A percentile compares a stretch with the other conserved stretches of the same genome.
These are phyloP conservation scores for Cathartes aura DNA, from an alignment of 2,113 vertebrate species.

Conservation along the genomic window DNA sequence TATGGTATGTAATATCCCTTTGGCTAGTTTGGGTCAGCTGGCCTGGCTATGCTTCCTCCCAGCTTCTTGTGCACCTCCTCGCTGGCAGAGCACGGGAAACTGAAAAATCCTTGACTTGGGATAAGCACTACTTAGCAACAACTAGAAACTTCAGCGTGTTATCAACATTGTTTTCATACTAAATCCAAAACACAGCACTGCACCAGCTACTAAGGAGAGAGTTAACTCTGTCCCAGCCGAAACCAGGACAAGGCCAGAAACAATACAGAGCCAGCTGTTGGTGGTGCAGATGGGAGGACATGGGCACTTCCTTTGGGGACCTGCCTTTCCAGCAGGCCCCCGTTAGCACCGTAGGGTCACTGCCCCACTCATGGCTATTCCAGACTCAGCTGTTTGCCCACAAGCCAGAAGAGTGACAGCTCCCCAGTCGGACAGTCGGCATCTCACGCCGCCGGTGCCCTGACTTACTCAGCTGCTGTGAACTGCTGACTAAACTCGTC, in stretches of 20 bases:
- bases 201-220: too few relatives aligned
- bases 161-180: too few relatives aligned
- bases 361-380: neutral
- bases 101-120: too few relatives aligned
- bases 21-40: too few relatives aligned
- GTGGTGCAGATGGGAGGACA: neutral
- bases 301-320: neutral
- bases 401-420: neutral
- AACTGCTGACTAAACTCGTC: neutral
- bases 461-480: neutral
- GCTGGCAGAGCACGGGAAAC: too few relatives aligned
- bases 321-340: neutral
- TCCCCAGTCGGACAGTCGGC: neutral
- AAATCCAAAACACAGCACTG: too few relatives aligned
- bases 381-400: neutral
- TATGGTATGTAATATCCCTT: too few relatives aligned
- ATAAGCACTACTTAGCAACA: too few relatives aligned
- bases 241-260: neutral
- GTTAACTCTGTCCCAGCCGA: too few relatives aligned
- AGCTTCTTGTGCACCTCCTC: too few relatives aligned
- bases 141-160: too few relatives aligned
- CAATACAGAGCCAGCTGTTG: neutral
- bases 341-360: fast-evolving
- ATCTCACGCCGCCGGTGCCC: fast-evolving
- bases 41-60: too few relatives aligned